Base-by-base conservation (phyloP, 2,888 invertebrate genomes). In the Scaptomyza polygonia region DNA sequence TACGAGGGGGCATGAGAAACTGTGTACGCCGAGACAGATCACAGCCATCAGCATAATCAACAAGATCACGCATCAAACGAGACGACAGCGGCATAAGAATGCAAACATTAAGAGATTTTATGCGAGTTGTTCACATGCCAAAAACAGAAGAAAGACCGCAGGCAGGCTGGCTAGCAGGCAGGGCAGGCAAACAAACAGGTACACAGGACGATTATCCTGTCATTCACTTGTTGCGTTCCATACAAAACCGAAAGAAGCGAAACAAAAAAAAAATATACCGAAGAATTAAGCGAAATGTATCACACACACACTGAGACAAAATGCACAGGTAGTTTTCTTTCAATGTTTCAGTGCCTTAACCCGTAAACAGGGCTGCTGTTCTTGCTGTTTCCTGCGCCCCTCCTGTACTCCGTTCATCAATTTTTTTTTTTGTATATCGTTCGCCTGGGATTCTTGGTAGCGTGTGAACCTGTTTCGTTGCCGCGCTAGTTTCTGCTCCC, bases 61-160 rank as follows among this genome's bases (percentile, higher is more conserved):
- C 82, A 85, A 83, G 83, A 87, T 87, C 85, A 85, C 87, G 85
- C 87, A 85, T 85, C 82, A 85, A 86, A 85, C 80, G 83, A 78
- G 80, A 82, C 82, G 85, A 83, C 79, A 82, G 82, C 79, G 76
- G 82, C 86, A 85, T 84, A 84, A 85, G 80, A 85, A 85, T 84
- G 84, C 86, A 79, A 86, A 81, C 87, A 87, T 85, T 85, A 82
- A 85, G 83, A 83, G 86, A 80, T 84, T 79, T 87, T 76, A 82
- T 86, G 82, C 85, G 75, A 84, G 82, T 84, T 81, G 81, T 81
- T 86, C 87, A 85, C 87, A 87, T 85, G 87, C 87, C 84, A 88
- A 76, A 81, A 81, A 52, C 40, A 59, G 59, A 45, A 56, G 44
- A 65, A 65, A 62, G 64, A 68, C 70, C 72, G 67, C 72, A 79